These are phyloP conservation scores for Diphyllodes magnificus DNA, from an alignment of 2,113 vertebrate genomes.

Conservation along the genomic window DNA sequence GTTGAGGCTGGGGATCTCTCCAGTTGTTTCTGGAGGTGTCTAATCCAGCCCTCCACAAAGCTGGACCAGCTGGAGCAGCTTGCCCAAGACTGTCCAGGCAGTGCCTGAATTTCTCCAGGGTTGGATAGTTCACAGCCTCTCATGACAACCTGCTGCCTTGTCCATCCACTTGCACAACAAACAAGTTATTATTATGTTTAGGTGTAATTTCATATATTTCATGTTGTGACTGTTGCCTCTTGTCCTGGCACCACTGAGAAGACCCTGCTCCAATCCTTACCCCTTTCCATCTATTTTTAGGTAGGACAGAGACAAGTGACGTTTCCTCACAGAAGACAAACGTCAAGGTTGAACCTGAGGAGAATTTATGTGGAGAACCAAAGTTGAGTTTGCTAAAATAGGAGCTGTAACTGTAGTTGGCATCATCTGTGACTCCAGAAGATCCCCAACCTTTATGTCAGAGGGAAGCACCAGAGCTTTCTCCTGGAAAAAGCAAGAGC, in stretches of 20 bases:
- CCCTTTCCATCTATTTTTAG: not conserved
- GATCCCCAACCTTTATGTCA: not conserved
- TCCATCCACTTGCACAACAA: not conserved
- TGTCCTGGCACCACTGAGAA: not conserved
- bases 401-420: not conserved
- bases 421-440: not conserved
- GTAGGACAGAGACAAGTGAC: fast-evolving
- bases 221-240: not conserved
- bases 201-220: not conserved
- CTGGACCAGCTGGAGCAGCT: not conserved
- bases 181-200: not conserved
- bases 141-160: not conserved
- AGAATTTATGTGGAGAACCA: not conserved
- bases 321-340: not conserved
- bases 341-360: not conserved
- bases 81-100: not conserved
- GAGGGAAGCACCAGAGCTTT: not conserved
- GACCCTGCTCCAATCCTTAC: not conserved
- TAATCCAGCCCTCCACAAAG: not conserved
- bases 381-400: not conserved
- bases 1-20: not conserved
- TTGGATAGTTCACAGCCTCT: not conserved
- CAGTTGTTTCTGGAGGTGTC: not conserved
- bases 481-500: not conserved
- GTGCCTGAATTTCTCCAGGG: not conserved